Evolutionary conservation across 1,140 invertebrate genomes (phyloP).

Genomic region (Littorina saxatilis): DNA sequence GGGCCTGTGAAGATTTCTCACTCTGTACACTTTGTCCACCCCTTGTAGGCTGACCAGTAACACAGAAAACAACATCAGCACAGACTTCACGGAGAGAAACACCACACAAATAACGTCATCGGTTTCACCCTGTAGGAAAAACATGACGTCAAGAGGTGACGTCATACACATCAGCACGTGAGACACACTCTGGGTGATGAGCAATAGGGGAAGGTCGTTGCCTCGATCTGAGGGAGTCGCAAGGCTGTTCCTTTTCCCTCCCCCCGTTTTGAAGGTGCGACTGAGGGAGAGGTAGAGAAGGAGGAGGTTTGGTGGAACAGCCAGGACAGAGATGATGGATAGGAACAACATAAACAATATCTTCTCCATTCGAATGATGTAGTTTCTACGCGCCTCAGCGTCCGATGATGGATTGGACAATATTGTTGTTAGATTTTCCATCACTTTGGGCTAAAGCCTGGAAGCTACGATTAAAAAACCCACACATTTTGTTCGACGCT

Average conservation of each 20-base stretch:
- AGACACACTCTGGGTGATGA: neutral
- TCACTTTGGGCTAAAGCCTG: too few relatives aligned
- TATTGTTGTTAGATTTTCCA: neutral
- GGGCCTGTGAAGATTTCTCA: neutral
- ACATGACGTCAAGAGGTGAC: neutral
- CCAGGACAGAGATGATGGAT: neutral
- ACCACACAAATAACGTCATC: neutral
- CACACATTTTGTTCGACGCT: too few relatives aligned
- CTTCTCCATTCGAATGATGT: neutral
- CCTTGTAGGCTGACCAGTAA: neutral
- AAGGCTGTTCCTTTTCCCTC: neutral
- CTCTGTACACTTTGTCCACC: conserved; percentile 10
- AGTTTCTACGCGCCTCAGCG: neutral
- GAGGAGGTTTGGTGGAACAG: conserved; percentile 17
- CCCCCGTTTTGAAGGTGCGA: neutral
- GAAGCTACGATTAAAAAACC: too few relatives aligned
- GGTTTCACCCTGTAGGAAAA: neutral
- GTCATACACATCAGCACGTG: neutral
- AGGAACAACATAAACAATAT: neutral
- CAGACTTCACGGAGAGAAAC: neutral
- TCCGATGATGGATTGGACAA: neutral
- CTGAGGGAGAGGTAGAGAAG: neutral
- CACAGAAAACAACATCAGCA: conserved; percentile 23
- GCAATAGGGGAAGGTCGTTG: neutral
- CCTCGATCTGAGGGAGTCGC: neutral